Percentiles rank a stretch among this genome's conserved stretches.
phyloP scores from a whole-genome alignment of 2,797 vertebrate species.

The Ceryle rudis region DNA sequence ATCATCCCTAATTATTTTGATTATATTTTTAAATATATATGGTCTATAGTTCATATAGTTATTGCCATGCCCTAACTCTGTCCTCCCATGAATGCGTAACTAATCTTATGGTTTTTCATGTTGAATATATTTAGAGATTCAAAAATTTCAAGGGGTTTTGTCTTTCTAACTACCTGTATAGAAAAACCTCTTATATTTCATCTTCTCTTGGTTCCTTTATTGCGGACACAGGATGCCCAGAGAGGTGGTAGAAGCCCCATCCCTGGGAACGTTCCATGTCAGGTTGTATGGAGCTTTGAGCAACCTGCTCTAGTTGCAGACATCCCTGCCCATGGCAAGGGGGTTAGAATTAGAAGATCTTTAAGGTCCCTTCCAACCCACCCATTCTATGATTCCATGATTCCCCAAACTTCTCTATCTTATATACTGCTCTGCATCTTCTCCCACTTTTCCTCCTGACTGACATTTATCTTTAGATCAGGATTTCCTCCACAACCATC shows the following conservation, averaged over 20 bases:
- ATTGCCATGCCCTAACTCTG: rapidly evolving
- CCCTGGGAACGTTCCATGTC: background rate
- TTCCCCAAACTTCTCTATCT: background rate
- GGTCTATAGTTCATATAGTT: rapidly evolving
- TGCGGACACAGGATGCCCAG: background rate
- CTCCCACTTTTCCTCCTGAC: rapidly evolving
- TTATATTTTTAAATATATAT: background rate
- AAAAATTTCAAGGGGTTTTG: background rate
- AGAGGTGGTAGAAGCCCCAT: background rate
- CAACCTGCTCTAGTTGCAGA: too few relatives aligned
- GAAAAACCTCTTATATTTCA: background rate
- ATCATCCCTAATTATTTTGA: background rate
- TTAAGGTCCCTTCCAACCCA: background rate
- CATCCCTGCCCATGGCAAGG: background rate
- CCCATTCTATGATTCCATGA: background rate
- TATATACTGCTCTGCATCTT: background rate
- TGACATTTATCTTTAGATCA: rapidly evolving
- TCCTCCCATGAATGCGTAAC: background rate
- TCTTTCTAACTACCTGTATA: background rate
- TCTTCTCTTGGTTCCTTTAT: background rate
- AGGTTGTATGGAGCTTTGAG: background rate
- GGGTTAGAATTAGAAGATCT: background rate
- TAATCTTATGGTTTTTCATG: rapidly evolving
- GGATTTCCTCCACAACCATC: background rate
- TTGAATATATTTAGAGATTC: background rate